Conservation (phyloP, 2,888 invertebrate genomes). For the Belgica antarctica region DNA sequence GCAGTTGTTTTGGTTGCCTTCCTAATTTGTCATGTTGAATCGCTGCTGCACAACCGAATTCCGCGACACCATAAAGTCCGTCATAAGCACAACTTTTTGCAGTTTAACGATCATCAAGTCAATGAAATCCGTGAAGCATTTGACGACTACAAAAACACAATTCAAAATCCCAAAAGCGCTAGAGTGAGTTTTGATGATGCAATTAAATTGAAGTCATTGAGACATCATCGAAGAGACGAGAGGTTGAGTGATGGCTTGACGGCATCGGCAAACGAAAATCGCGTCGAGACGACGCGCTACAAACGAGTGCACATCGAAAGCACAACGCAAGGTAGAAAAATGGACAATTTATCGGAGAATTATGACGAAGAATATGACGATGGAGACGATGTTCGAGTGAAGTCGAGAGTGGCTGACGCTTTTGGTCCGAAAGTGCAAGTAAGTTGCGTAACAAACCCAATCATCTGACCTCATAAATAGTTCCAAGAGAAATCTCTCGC, state of each 20-base stretch:
- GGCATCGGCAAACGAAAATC: background rate
- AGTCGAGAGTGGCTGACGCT: background rate
- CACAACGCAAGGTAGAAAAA: background rate
- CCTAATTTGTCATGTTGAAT: background rate
- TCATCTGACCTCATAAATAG: background rate
- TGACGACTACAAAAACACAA: background rate
- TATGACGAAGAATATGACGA: slow-evolving; percentile 15
- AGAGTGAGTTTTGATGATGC: background rate
- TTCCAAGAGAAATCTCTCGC: background rate
- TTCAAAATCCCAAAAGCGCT: background rate
- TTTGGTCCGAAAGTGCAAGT: background rate
- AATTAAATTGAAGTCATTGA: background rate
- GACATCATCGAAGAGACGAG: background rate
- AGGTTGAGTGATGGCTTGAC: background rate
- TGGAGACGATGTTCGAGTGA: background rate
- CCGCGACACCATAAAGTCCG: background rate
- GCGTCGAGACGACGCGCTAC: background rate
- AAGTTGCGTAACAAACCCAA: background rate
- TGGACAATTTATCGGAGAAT: background rate
- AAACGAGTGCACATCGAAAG: background rate
- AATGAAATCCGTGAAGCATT: slow-evolving; percentile 12
- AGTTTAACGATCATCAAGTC: background rate
- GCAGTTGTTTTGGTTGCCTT: background rate
- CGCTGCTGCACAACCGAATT: slow-evolving; percentile 3
- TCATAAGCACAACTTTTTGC: background rate